Evolutionary conservation across 2,797 vertebrate species (phyloP), one percentile per base, ranked within the genome.

Genomic region (Otolemur crassicaudatus): DNA sequence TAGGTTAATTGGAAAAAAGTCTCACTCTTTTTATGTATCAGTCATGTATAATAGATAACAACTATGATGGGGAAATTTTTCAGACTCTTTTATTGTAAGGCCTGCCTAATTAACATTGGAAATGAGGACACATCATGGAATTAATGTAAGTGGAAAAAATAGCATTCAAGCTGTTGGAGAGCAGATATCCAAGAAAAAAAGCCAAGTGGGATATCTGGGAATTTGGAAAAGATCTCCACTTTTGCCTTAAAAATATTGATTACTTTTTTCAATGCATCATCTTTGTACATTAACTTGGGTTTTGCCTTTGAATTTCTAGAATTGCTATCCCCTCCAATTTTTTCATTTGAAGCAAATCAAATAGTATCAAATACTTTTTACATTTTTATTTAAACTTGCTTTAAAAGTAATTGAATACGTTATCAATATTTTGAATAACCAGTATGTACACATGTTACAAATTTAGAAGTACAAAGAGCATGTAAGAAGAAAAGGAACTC

Each of bases 1-100:
- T 61, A 87, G 86, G 83, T 93, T 97, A 96, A 95, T 91, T 97
- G 67, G 87, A 72, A 95, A 93, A 92, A 79, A 60, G 49, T 75
- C 46, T 65, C 89, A 23, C 89, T 94, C 53, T 87, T 89, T 80
- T 77, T n/a, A n/a, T 80, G 19, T 88, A 90, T 79, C 43, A 56
- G 84, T 91, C 86, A 95, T 97, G 56, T 95, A 86, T 96, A 94
- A 94, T 87, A 96, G 96, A 95, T 97, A 88, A 85, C 34, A 95
- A 61, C 34, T 82, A 23, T 92, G 92, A 91, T 76, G 69, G 76
- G 29, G 73, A 94, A 86, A 83, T 60, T 85, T 97, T 96, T 97
- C 84, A 90, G 37, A 72, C 11, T 84, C n/a, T 89, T 88, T 95
- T 93, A 91, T 82, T 94, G 27, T 63, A 84, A 73, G 63, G 34